phyloP scores from a whole-genome alignment of 2,888 invertebrate genomes.

The Aplocera efformata region DNA sequence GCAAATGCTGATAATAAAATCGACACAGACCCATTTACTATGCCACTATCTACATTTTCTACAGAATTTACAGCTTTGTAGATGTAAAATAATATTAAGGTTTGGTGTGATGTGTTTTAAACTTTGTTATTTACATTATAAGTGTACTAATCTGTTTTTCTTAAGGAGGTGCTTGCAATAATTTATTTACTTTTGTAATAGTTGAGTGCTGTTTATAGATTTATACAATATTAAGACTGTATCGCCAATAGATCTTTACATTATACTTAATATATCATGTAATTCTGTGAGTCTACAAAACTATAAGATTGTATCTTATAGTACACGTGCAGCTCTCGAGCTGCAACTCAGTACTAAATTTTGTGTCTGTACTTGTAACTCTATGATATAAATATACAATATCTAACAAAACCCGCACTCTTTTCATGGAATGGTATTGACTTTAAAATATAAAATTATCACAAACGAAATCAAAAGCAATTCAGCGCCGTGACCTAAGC shows the following conservation, averaged over 20 bases:
- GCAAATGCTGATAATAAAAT: constrained; percentile 52
- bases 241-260: too few relatives aligned
- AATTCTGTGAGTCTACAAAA: too few relatives aligned
- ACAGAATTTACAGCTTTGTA: constrained; percentile 74
- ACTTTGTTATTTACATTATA: constrained; percentile 2
- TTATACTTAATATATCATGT: too few relatives aligned
- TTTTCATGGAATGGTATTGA: neutral
- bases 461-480: constrained; percentile 15
- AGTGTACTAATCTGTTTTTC: neutral
- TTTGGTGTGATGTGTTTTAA: constrained; percentile 4
- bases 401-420: too few relatives aligned
- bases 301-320: too few relatives aligned
- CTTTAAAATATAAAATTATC: constrained; percentile 2
- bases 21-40: constrained; percentile 44
- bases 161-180: constrained; percentile 3
- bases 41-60: constrained; percentile 66
- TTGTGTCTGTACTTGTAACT: too few relatives aligned
- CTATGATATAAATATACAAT: too few relatives aligned
- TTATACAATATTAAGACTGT: too few relatives aligned
- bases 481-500: constrained; percentile 14
- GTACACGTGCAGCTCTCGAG: too few relatives aligned
- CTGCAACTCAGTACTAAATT: too few relatives aligned
- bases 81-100: neutral
- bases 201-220: neutral
- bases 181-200: neutral